These are phyloP conservation scores for Aix galericulata DNA, from an alignment of 2,113 vertebrate species.

Conservation along the genomic window DNA sequence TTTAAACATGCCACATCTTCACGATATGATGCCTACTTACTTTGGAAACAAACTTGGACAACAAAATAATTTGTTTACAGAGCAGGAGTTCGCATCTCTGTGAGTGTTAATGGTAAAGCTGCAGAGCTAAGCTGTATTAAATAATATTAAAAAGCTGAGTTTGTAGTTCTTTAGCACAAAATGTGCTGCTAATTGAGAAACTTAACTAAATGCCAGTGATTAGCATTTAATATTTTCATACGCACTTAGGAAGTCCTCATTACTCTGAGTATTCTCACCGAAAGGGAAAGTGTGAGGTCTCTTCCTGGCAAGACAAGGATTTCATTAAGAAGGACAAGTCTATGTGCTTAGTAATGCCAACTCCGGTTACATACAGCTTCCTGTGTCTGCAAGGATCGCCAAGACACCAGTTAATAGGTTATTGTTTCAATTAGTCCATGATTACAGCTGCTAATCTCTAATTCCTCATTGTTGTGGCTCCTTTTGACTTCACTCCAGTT, in stretches of 20 bases:
- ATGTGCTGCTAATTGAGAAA: neutral
- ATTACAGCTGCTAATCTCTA: conserved; percentile 68
- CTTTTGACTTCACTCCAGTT: conserved; percentile 66
- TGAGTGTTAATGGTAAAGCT: neutral
- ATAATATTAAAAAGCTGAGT: neutral
- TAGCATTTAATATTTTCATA: neutral
- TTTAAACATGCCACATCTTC: neutral
- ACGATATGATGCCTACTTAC: neutral
- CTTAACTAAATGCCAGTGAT: neutral
- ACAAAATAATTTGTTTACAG: neutral
- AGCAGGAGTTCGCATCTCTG: neutral
- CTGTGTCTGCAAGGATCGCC: conserved; percentile 5
- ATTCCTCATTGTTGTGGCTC: conserved; percentile 56
- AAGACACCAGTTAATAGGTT: conserved; percentile 65
- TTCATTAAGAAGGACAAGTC: neutral
- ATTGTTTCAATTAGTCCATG: conserved; percentile 73
- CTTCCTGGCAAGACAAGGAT: neutral
- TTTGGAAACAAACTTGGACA: neutral
- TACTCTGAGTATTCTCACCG: neutral
- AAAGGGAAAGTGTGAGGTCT: neutral
- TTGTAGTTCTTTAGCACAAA: neutral
- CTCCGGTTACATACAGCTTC: neutral
- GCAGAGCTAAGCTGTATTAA: neutral
- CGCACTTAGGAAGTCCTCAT: neutral
- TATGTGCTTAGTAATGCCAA: neutral